Conservation (phyloP, 37 sponge, comb jelly and placozoan genomes). For the Petrosia ficiformis region DNA sequence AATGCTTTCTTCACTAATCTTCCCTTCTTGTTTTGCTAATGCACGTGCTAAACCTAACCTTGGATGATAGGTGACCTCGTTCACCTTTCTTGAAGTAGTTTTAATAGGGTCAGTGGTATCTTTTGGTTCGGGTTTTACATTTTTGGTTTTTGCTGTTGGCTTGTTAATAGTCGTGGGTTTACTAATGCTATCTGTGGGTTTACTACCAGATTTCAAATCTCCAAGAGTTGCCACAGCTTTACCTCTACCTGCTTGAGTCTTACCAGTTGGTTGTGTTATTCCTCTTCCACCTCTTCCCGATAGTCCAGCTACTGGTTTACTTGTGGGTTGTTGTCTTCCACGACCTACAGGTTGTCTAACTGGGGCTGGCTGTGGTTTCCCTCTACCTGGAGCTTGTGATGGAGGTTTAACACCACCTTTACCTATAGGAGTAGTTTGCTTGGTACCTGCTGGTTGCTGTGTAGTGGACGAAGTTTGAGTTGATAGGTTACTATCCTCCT, state of each 20-base stretch:
- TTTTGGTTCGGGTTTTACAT: not conserved
- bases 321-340: conserved; percentile 23
- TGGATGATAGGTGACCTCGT: conserved; percentile 65
- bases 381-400: not conserved
- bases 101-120: not conserved
- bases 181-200: not conserved
- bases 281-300: not conserved
- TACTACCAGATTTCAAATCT: conserved; percentile 54
- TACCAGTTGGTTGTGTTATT: conserved; percentile 8
- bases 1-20: conserved; percentile 49
- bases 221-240: conserved; percentile 76
- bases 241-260: conserved; percentile 15
- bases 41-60: conserved; percentile 87
- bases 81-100: conserved; percentile 10
- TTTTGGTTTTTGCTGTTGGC: not conserved
- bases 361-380: conserved; percentile 15
- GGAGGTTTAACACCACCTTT: conserved; percentile 7
- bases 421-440: conserved; percentile 8
- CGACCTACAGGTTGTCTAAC: conserved; percentile 8
- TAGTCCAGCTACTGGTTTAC: conserved; percentile 11
- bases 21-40: conserved; percentile 39
- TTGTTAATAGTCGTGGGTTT: not conserved
- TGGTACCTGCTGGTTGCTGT: not conserved
- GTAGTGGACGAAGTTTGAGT: conserved; percentile 12
- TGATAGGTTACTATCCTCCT: not conserved